Evolutionary conservation across 2,113 vertebrate species (phyloP).

Genomic region (Pleuronectes platessa): DNA sequence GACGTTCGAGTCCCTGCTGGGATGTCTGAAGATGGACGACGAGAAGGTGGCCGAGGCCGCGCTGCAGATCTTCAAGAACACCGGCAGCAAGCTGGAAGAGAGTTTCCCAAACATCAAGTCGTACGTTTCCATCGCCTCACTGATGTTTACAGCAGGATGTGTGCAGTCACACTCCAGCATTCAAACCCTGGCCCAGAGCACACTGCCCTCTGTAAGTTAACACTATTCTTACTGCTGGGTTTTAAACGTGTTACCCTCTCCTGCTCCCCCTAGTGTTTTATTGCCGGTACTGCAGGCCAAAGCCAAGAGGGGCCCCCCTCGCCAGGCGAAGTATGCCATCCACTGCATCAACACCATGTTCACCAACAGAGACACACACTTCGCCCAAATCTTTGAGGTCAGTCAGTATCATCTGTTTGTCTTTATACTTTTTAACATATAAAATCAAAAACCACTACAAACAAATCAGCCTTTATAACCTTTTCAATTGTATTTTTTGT

Average conservation of each 20-base stretch:
- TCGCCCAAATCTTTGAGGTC: constrained; percentile 99
- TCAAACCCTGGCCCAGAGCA: not conserved
- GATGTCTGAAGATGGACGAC: constrained; percentile 98
- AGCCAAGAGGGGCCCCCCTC: constrained; percentile 95
- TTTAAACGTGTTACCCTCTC: constrained; percentile 17
- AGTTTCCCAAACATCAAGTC: constrained; percentile 97
- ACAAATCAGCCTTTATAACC: not conserved
- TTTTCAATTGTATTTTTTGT: too few relatives aligned
- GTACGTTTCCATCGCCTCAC: constrained; percentile 79
- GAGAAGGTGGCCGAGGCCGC: constrained; percentile 98
- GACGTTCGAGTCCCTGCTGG: constrained; percentile 96
- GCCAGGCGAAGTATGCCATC: constrained; percentile 97
- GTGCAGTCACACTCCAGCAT: not conserved
- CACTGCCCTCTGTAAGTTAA: not conserved
- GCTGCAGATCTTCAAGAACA: constrained; percentile 98
- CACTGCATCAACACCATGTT: constrained; percentile 99
- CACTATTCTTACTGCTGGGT: not conserved
- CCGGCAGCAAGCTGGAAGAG: constrained; percentile 95
- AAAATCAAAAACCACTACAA: not conserved
- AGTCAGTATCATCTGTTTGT: constrained; percentile 17
- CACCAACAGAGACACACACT: constrained; percentile 97
- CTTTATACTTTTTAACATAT: not conserved
- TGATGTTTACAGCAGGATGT: not conserved
- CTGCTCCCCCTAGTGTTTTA: constrained; percentile 86
- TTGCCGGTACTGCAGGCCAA: constrained; percentile 97